phyloP scores from a whole-genome alignment of 2,888 invertebrate species.

The Heteromurus nitidus region DNA sequence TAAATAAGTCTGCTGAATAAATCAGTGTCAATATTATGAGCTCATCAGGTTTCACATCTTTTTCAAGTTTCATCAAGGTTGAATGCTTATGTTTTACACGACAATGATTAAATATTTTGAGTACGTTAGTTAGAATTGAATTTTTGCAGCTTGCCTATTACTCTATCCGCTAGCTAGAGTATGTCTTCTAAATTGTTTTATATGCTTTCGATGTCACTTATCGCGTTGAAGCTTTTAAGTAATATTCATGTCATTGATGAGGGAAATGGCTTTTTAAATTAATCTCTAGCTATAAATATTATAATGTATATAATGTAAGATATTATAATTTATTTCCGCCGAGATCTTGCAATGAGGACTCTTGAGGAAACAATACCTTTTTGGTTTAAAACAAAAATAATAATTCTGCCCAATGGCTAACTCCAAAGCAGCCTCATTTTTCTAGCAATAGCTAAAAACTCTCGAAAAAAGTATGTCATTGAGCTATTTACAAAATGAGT shows the following conservation, averaged over 20 bases:
- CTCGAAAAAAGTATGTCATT: not conserved
- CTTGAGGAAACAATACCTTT: slow-evolving; percentile 49
- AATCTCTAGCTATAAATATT: not conserved
- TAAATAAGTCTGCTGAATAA: no score
- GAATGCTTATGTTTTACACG: not conserved
- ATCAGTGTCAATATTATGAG: slow-evolving; percentile 59
- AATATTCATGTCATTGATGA: not conserved
- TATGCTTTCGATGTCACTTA: not conserved
- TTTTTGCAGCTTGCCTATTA: not conserved
- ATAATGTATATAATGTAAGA: slow-evolving; percentile 5
- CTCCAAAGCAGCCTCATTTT: slow-evolving; percentile 52
- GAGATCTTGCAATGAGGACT: slow-evolving; percentile 52
- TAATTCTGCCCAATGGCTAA: no score
- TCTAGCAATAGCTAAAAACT: not conserved
- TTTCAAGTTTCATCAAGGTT: not conserved
- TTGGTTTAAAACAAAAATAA: slow-evolving; percentile 38
- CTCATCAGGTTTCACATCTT: slow-evolving; percentile 60
- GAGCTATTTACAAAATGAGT: not conserved
- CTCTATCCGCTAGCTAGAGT: not conserved
- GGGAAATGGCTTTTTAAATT: not conserved
- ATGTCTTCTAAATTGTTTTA: not conserved
- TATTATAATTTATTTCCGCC: slow-evolving; percentile 45
- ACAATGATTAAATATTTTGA: no score
- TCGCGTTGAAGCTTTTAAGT: not conserved
- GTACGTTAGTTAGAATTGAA: not conserved